These are phyloP conservation scores for Caenorhabditis macrosperma DNA, from an alignment of 2,888 invertebrate species.

Conservation along the genomic window DNA sequence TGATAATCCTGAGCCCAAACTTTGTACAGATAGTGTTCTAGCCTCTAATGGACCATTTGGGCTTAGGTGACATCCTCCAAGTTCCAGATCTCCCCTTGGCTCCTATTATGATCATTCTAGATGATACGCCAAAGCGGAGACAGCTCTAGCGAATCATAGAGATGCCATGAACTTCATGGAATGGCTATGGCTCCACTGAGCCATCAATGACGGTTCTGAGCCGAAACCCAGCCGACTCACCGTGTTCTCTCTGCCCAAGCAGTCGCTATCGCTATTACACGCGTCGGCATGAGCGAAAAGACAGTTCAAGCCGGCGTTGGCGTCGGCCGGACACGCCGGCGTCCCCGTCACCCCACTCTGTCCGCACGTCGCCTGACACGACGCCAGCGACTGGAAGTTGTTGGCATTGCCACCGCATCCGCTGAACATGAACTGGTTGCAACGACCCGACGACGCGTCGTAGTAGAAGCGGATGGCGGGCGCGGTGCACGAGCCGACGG, in stretches of 20 bases:
- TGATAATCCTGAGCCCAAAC: no score
- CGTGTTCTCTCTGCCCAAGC: constrained; percentile 71
- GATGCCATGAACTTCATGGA: no score
- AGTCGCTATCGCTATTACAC: constrained; percentile 75
- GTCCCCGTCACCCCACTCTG: constrained; percentile 75
- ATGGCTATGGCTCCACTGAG: no score
- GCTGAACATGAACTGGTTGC: constrained; percentile 71
- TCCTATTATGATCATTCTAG: no score
- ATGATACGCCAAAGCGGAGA: no score
- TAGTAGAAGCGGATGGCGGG: constrained; percentile 75
- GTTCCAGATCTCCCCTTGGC: no score
- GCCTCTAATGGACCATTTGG: no score
- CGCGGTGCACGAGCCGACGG: constrained; percentile 75
- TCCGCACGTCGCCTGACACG: constrained; percentile 77
- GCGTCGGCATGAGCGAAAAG: constrained; percentile 78
- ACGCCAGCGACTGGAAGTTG: constrained; percentile 78
- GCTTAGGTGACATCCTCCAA: no score
- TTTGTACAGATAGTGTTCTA: no score
- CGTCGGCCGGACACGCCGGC: constrained; percentile 76
- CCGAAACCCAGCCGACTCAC: constrained; percentile 16
- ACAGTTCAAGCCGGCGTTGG: constrained; percentile 77
- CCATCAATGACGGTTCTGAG: no score
- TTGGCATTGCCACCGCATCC: constrained; percentile 78
- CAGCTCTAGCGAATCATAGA: no score
- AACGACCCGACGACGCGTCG: constrained; percentile 74